Conservation (phyloP, 2,888 invertebrate genomes). For the Hypselothyrea guttata region DNA sequence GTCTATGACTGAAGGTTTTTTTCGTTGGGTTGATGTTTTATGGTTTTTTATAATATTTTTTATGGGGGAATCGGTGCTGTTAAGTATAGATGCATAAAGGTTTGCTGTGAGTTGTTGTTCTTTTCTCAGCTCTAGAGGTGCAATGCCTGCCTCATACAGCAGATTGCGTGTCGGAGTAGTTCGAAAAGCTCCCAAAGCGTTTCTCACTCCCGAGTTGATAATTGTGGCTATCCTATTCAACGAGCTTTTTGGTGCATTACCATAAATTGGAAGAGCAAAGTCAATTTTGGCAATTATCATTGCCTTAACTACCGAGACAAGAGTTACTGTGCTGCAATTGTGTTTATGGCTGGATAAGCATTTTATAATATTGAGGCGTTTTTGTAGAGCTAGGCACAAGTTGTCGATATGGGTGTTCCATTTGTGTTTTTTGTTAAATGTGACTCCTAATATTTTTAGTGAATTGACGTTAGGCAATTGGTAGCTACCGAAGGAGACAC, state of each 20-base stretch:
- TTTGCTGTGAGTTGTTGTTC: too few species aligned
- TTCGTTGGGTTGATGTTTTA: too few species aligned
- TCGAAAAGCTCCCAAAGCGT: not conserved
- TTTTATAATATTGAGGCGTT: constrained; percentile 5
- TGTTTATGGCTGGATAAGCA: too few species aligned
- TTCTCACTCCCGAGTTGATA: not conserved
- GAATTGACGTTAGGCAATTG: too few species aligned
- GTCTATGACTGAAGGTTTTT: too few species aligned
- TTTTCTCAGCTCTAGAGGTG: not conserved
- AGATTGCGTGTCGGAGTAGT: not conserved
- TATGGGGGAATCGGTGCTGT: too few species aligned
- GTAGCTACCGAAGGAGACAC: not conserved
- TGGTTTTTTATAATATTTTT: too few species aligned
- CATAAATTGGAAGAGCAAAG: not conserved
- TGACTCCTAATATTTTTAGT: not conserved
- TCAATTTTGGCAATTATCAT: not conserved
- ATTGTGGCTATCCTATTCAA: too few species aligned
- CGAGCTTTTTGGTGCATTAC: not conserved
- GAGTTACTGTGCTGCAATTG: too few species aligned
- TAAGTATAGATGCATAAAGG: too few species aligned
- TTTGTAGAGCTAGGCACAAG: not conserved
- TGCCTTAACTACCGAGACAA: too few species aligned
- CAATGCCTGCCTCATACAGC: not conserved
- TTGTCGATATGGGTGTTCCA: constrained; percentile 2
- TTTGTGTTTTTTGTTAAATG: not conserved